Evolutionary conservation across 2,113 vertebrate species (phyloP).

Genomic region (Neodontobutis hainanensis): DNA sequence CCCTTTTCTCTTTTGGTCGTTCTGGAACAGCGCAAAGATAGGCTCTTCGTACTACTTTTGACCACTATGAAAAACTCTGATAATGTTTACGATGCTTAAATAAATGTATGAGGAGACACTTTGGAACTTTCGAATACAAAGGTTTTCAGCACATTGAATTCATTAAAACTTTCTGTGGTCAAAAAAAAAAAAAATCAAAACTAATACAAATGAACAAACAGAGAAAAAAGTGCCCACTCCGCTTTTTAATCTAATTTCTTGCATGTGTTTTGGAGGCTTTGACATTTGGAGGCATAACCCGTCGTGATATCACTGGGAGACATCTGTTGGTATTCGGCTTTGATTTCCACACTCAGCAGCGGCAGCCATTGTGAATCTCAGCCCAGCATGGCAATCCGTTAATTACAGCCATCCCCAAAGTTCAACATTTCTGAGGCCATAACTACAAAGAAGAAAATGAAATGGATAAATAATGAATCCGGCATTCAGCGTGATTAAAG

Average conservation of each 20-base stretch:
- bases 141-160: too few relatives aligned
- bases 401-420: constrained; percentile 52
- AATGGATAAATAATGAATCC: constrained; percentile 62
- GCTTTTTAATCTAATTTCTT: constrained; percentile 2
- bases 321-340: constrained; percentile 39
- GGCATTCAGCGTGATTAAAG: constrained; percentile 61
- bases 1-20: too few relatives aligned
- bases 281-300: constrained; percentile 42
- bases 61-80: too few relatives aligned
- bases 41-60: too few relatives aligned
- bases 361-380: constrained; percentile 26
- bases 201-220: neutral
- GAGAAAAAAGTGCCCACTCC: constrained; percentile 5
- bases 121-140: too few relatives aligned
- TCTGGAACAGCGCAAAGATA: too few relatives aligned
- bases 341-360: constrained; percentile 13
- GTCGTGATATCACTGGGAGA: constrained; percentile 29
- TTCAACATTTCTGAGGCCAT: constrained; percentile 51
- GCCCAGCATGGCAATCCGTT: constrained; percentile 27
- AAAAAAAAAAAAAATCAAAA: too few relatives aligned
- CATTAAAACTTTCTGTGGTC: too few relatives aligned
- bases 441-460: constrained; percentile 58
- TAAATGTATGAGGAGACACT: too few relatives aligned
- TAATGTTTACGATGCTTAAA: too few relatives aligned
- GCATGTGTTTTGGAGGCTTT: constrained; percentile 12